Conservation (phyloP, 2,113 vertebrate genomes). For the Blennius ocellaris region DNA sequence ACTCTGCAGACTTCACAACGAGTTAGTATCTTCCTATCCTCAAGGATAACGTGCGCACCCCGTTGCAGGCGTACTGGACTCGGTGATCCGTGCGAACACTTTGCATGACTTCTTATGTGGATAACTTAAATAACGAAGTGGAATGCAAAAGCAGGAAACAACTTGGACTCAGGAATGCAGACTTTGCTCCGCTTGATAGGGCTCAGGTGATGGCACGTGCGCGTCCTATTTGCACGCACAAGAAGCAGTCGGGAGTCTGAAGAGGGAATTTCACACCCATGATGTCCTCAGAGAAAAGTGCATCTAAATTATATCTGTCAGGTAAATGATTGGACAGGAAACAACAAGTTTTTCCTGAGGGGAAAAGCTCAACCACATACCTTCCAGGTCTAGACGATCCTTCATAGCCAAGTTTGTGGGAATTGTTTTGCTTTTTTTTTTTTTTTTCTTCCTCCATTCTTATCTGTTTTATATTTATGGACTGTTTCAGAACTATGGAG, state of each 20-base stretch:
- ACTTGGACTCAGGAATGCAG: conserved; percentile 57
- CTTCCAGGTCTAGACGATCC: conserved; percentile 13
- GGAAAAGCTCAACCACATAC: not conserved
- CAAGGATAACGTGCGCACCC: no score
- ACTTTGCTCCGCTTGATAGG: conserved; percentile 52
- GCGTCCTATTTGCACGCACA: not conserved
- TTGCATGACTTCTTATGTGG: conserved; percentile 16
- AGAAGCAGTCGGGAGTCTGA: not conserved
- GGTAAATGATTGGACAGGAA: conserved; percentile 34
- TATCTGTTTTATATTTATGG: conserved; percentile 21
- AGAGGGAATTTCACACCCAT: conserved; percentile 25
- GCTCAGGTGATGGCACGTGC: conserved; percentile 62
- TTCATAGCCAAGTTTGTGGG: not conserved
- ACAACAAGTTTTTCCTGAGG: conserved; percentile 25
- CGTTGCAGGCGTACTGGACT: not conserved
- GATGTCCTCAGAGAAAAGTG: conserved; percentile 21
- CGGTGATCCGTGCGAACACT: conserved; percentile 24
- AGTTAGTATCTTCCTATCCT: not conserved
- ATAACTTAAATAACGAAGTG: conserved; percentile 46
- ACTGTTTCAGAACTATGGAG: conserved; percentile 91
- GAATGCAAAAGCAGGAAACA: conserved; percentile 67
- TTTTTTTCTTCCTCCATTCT: conserved; percentile 1
- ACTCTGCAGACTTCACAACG: conserved; percentile 22
- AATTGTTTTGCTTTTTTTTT: not conserved
- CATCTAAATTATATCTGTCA: conserved; percentile 45